Evolutionary conservation across 2,797 vertebrate species (phyloP).

Genomic region (Micropoecilia bifurca): DNA sequence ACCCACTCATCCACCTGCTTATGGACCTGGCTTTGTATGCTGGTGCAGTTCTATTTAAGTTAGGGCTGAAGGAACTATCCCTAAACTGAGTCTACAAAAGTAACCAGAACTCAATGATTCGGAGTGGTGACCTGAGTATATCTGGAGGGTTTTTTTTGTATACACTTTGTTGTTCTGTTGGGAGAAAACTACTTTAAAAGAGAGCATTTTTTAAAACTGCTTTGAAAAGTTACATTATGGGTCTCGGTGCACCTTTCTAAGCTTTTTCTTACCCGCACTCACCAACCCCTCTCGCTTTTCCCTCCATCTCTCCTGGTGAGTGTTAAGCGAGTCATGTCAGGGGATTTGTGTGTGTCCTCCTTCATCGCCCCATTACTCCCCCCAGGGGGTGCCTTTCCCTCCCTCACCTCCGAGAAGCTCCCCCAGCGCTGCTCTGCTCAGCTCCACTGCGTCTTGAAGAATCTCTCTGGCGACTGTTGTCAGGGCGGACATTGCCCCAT

Average conservation of each 20-base stretch:
- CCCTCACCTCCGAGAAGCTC: constrained; percentile 94
- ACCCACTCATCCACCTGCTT: neutral
- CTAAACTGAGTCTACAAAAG: neutral
- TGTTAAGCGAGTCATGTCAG: constrained; percentile 94
- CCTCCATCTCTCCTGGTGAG: constrained; percentile 80
- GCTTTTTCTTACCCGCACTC: constrained; percentile 53
- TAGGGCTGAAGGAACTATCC: neutral
- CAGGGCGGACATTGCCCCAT: constrained; percentile 80
- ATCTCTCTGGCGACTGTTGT: constrained; percentile 87
- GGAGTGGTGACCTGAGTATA: neutral
- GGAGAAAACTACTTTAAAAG: neutral
- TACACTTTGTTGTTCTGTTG: neutral
- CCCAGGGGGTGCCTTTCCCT: constrained; percentile 74
- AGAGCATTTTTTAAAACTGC: neutral
- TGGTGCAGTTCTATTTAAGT: neutral
- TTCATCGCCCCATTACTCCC: constrained; percentile 92
- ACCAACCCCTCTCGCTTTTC: constrained; percentile 74
- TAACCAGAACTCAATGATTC: neutral
- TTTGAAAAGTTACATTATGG: constrained; percentile 33
- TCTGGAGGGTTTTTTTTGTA: neutral
- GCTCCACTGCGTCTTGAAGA: constrained; percentile 91
- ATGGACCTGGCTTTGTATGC: neutral
- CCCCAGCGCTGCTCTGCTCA: constrained; percentile 88
- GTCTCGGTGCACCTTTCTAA: constrained; percentile 36
- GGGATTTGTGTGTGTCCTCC: constrained; percentile 85